These are phyloP conservation scores for Ageneiosus marmoratus DNA, from an alignment of 2,113 vertebrate genomes.

Conservation along the genomic window DNA sequence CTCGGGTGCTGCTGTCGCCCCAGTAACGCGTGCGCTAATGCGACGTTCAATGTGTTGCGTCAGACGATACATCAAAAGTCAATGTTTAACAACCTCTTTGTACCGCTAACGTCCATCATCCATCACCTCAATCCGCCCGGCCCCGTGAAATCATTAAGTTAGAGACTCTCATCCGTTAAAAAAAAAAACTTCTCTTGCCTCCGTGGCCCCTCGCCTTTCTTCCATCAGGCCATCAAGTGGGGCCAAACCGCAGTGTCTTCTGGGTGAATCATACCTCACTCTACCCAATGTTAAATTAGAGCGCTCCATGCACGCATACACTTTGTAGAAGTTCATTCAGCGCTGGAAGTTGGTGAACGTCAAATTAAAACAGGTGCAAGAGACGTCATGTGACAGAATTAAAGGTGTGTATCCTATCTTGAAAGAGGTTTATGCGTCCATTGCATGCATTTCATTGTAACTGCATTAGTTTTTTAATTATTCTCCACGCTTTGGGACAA, in stretches of 20 bases:
- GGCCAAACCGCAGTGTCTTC: neutral
- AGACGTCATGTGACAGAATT: neutral
- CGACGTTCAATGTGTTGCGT: slow-evolving; percentile 63
- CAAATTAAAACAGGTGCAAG: neutral
- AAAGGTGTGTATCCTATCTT: neutral
- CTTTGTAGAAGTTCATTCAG: neutral
- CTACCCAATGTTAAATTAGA: too few relatives aligned
- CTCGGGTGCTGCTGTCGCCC: slow-evolving; percentile 48
- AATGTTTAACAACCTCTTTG: slow-evolving; percentile 78
- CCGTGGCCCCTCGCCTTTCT: neutral
- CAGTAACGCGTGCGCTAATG: slow-evolving; percentile 66
- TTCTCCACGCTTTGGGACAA: neutral
- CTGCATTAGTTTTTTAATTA: neutral
- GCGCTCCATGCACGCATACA: neutral
- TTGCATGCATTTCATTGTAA: neutral
- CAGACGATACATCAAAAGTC: slow-evolving; percentile 79
- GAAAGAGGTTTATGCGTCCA: neutral
- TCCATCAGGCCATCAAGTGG: neutral
- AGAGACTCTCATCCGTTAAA: neutral
- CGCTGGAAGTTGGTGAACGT: neutral
- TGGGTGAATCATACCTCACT: slow-evolving; percentile 6
- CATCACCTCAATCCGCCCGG: slow-evolving; percentile 64
- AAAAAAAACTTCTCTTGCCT: neutral
- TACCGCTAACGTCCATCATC: slow-evolving; percentile 73
- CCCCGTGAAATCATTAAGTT: slow-evolving; percentile 60